Percentiles rank a stretch among this genome's conserved stretches.
Evolutionary conservation across 30 jellyfish, hydroid and myxozoan species (phyloP).

Genomic region (Aurelia coerulea): DNA sequence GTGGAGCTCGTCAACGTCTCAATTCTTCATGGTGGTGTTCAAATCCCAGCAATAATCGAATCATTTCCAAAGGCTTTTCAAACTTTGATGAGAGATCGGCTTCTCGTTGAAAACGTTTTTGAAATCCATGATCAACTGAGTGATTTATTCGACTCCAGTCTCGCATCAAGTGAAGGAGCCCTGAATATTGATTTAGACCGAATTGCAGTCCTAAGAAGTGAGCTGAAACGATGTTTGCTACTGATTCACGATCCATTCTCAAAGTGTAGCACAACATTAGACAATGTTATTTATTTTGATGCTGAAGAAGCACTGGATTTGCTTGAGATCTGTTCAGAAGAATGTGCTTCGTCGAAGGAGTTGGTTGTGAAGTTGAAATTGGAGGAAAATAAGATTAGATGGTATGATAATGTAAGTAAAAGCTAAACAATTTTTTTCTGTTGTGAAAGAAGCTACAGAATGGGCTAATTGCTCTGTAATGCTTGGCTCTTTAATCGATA

Average conservation of each 20-base stretch:
- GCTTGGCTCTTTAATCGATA: too few relatives aligned
- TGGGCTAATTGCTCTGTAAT: too few relatives aligned
- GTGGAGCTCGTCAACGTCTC: slow-evolving; percentile 45
- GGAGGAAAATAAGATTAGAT: slow-evolving; percentile 54
- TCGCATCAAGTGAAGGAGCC: slow-evolving; percentile 28
- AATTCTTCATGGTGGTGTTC: slow-evolving; percentile 45
- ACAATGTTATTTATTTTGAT: slow-evolving; percentile 31
- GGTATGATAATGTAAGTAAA: slow-evolving; percentile 79
- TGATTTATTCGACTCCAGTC: slow-evolving; percentile 46
- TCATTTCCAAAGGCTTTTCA: slow-evolving; percentile 48
- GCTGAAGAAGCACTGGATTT: slow-evolving; percentile 62
- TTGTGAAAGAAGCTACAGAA: too few relatives aligned
- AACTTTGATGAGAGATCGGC: slow-evolving; percentile 26
- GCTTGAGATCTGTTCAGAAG: slow-evolving; percentile 76
- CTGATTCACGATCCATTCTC: slow-evolving; percentile 52
- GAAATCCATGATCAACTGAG: slow-evolving; percentile 40
- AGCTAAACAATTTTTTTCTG: too few relatives aligned
- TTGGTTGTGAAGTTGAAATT: slow-evolving; percentile 17
- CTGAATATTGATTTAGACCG: slow-evolving; percentile 60
- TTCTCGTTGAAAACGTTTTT: slow-evolving; percentile 40
- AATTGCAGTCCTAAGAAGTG: slow-evolving; percentile 16
- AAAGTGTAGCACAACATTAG: slow-evolving; percentile 44
- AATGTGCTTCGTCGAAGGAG: slow-evolving; percentile 7
- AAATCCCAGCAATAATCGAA: slow-evolving; percentile 32
- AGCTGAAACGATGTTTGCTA: slow-evolving; percentile 57